Conservation (phyloP, 2,113 vertebrate species). For the Rynchops niger region DNA sequence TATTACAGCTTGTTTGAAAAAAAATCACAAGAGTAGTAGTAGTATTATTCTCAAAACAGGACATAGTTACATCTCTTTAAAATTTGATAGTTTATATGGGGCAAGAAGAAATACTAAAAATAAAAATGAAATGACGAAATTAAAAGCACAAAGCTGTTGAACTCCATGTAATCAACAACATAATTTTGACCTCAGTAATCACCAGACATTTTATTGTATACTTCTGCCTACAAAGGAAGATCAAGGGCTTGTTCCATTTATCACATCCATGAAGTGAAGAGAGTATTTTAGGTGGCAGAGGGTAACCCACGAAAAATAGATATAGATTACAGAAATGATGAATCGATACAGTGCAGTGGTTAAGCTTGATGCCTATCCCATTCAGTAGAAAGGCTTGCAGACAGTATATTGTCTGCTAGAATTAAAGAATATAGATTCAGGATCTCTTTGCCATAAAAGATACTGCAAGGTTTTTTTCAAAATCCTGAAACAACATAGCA, state of each 20-base stretch:
- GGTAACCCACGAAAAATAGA: not conserved
- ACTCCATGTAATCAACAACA: not conserved
- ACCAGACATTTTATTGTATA: not conserved
- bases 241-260: not conserved
- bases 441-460: not conserved
- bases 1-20: not conserved
- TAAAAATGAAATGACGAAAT: not conserved
- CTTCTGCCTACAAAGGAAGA: not conserved
- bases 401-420: not conserved
- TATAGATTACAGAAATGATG: not conserved
- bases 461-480: not conserved
- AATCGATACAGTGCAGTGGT: not conserved
- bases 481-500: not conserved
- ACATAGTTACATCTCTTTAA: not conserved
- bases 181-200: not conserved
- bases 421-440: not conserved
- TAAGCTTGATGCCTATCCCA: not conserved
- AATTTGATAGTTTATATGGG: not conserved
- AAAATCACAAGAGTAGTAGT: not conserved
- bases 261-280: not conserved
- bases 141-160: not conserved
- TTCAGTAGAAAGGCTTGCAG: not conserved
- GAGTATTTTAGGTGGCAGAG: not conserved
- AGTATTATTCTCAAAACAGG: not conserved
- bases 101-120: not conserved